Conservation (phyloP, 2,797 vertebrate genomes). For the Rhodeus uyekii region DNA sequence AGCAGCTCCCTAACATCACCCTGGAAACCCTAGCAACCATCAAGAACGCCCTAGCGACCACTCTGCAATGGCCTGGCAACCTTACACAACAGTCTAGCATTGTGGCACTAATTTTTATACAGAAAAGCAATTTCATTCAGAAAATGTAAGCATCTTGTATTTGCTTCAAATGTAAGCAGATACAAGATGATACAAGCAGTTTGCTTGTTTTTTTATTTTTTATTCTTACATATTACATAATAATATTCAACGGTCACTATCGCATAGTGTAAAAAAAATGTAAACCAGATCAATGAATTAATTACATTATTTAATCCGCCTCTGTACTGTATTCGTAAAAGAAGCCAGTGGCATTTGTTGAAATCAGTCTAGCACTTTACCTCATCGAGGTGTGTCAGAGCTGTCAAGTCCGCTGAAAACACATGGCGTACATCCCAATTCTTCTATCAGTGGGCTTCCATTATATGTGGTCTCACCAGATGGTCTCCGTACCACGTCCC, state of each 20-base stretch:
- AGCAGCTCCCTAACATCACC: not conserved
- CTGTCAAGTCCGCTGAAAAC: slow-evolving; percentile 10
- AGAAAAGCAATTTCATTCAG: not conserved
- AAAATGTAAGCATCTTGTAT: not conserved
- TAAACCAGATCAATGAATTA: not conserved
- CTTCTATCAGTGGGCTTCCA: not conserved
- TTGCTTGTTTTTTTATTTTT: no score
- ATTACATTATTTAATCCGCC: not conserved
- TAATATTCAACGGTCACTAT: not conserved
- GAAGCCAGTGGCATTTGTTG: not conserved
- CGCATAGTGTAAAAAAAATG: not conserved
- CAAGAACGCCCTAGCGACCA: not conserved
- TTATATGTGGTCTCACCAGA: slow-evolving; percentile 25
- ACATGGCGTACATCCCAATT: not conserved
- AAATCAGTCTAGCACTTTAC: not conserved
- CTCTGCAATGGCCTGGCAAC: not conserved
- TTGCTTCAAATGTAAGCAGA: no score
- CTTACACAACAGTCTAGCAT: not conserved
- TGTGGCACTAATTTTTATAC: not conserved
- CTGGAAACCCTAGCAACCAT: not conserved
- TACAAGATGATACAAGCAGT: no score
- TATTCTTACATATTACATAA: not conserved
- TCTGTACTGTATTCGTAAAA: not conserved
- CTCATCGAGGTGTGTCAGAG: not conserved
- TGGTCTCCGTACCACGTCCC: slow-evolving; percentile 1